Base-by-base conservation (phyloP, 1,140 invertebrate genomes). In the Dolichoris vasculosae region DNA sequence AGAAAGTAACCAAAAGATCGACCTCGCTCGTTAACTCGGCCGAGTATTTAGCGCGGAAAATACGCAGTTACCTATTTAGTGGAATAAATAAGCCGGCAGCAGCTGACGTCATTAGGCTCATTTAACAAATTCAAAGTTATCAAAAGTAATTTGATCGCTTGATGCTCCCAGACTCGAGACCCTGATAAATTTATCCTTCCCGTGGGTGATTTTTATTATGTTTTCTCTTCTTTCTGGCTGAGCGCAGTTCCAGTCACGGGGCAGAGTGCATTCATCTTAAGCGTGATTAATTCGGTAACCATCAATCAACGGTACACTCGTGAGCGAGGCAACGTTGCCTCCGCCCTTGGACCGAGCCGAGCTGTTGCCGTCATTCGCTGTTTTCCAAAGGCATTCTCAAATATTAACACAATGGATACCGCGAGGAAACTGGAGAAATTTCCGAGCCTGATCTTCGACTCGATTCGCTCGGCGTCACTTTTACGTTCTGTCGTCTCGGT, bases 381-480 rank as follows among this genome's bases (percentile, higher is more conserved):
- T 15, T 20, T 23, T 6, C 32, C 30, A 23, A 71, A 8, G 48
- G 85, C 64, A 84, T 87, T 80, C 75, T 88, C 85, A 88, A 89
- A 89, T 87, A 88, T 88, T 86, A 89, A 87, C 86, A 85, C 87
- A 86, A 88, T 86, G 86, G n/a, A 40, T 38, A 69, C 6, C 2
- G 67, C 13, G 2, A 38, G 26, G 9, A 75, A n/a, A 46, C 55
- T 64, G 13, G 55, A 38, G 55, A 78, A 78, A 78, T 63, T 78
- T 9, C 55, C 55, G 55, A 3, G 23, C 55, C 55, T 59, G 26
- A 59, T 59, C 55, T 59, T 26, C 55, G 48, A 26, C 55, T 20
- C 55, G 13, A 26, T 13, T 26, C 55, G 23, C 2, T 59, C 3
- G 23, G 2, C 55, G 6, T 26, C 55, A 26, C 7, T 46, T 7